A percentile compares a stretch with the other conserved stretches of the same genome.
Evolutionary conservation across 1,140 invertebrate species (phyloP).

Genomic region (Epicauta chinensis): DNA sequence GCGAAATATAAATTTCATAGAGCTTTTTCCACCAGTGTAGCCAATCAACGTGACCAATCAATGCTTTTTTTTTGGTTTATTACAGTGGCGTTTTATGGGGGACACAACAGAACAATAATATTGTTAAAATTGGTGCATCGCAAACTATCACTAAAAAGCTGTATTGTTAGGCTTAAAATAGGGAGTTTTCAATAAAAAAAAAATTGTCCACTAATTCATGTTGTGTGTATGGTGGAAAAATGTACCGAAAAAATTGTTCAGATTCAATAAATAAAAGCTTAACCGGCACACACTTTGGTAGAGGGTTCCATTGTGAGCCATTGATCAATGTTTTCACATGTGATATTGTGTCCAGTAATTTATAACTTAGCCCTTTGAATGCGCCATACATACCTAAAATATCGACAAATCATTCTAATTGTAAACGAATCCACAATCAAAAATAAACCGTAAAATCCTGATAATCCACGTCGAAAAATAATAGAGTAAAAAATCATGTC

Average conservation of each 20-base stretch:
- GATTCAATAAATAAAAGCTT: constrained; percentile 20
- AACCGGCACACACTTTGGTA: constrained; percentile 12
- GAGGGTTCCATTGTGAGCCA: constrained; percentile 24
- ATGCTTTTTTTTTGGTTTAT: not conserved
- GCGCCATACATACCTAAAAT: constrained; percentile 28
- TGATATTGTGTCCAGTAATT: constrained; percentile 26
- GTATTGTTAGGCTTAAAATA: not conserved
- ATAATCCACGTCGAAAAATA: too few species aligned
- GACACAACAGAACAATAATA: constrained; percentile 1
- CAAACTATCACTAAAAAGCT: constrained; percentile 13
- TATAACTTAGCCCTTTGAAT: constrained; percentile 20
- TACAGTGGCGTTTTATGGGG: not conserved
- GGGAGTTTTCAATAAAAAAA: too few species aligned
- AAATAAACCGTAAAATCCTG: too few species aligned
- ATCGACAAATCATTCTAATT: constrained; percentile 28
- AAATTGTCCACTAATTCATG: constrained; percentile 12
- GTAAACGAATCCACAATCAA: too few species aligned
- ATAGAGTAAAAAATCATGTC: too few species aligned
- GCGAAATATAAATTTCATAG: constrained; percentile 1
- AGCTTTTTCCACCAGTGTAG: constrained; percentile 10
- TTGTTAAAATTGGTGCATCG: constrained; percentile 6
- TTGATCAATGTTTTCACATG: constrained; percentile 32
- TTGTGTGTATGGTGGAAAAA: constrained; percentile 3
- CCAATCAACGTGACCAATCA: constrained; percentile 5
- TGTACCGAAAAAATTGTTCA: constrained; percentile 9